phyloP scores from a whole-genome alignment of 2,888 invertebrate genomes.

The Synanthedon formicaeformis region DNA sequence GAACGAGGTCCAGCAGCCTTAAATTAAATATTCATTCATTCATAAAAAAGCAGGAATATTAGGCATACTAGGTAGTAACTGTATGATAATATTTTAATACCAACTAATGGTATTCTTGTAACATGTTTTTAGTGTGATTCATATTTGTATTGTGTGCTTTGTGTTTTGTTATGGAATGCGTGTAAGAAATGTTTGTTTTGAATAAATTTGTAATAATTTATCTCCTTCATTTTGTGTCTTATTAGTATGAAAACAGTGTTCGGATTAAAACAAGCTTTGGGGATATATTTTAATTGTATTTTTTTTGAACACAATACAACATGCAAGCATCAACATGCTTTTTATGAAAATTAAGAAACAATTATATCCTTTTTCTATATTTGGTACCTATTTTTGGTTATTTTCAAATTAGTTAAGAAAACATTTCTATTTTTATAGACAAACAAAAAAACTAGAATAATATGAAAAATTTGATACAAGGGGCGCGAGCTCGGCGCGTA shows the following conservation, averaged over 20 bases:
- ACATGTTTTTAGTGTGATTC: too few relatives aligned
- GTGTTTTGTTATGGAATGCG: too few relatives aligned
- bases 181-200: too few relatives aligned
- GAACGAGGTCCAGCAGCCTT: too few relatives aligned
- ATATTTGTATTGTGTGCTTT: too few relatives aligned
- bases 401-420: slow-evolving; percentile 62
- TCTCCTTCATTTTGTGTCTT: too few relatives aligned
- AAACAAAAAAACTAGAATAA: slow-evolving; percentile 64
- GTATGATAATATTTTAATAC: too few relatives aligned
- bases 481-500: slow-evolving; percentile 25
- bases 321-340: slow-evolving; percentile 70
- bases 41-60: too few relatives aligned
- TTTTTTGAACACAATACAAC: slow-evolving; percentile 71
- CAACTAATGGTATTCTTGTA: too few relatives aligned
- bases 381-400: slow-evolving; percentile 71
- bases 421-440: slow-evolving; percentile 59
- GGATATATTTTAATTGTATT: slow-evolving; percentile 64
- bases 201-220: too few relatives aligned
- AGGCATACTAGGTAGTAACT: too few relatives aligned
- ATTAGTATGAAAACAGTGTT: background rate
- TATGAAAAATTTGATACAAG: slow-evolving; percentile 62
- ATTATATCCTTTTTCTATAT: slow-evolving; percentile 63
- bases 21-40: too few relatives aligned
- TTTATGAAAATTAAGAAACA: slow-evolving; percentile 63
- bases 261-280: slow-evolving; percentile 16